Evolutionary conservation across 2,797 vertebrate genomes (phyloP), one percentile per base, ranked within the genome.

Genomic region (Lithobates pipiens): DNA sequence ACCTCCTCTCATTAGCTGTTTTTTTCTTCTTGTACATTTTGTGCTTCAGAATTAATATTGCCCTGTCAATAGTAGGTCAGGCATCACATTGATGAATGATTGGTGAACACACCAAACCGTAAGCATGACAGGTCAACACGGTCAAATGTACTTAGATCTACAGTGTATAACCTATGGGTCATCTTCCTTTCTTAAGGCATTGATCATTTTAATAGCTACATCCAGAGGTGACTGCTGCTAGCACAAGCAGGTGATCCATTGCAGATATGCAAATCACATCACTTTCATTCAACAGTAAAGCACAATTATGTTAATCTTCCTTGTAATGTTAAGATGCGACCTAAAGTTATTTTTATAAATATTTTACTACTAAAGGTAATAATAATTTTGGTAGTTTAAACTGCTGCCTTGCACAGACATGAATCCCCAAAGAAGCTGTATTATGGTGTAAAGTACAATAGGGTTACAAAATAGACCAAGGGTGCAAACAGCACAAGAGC

Each of bases 1-100:
- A 88, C 75, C 90, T 90, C 90, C 90, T 90, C 88, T 86, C 7
- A 0, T 46, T 84, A 77, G 75, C 80, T 81, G n/a, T 61, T 67
- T 27, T 36, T 57, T 67, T 9, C 25, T 67, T 89, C 89, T 88
- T 65, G 29, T 73, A 80, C 82, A 89, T 73, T 89, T 68, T 88
- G 86, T 91, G 65, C 77, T 85, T 68, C 34, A 72, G 0, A 82
- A 67, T 44, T 68, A 27, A 71, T 74, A 72, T 67, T 88, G 69
- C 65, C 76, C 88, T 78, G 73, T 76, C 76, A 78, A 83, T 83
- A 82, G 5, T 77, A 89, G 88, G 29, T 83, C 67, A 87, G 90
- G 76, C 84, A 80, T 86, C 74, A 89, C 73, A 85, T 27, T 29
- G 10, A 65, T 3, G 42, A 27, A 32, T 3, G 0, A 78, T 46